These are phyloP conservation scores for Centropus unirufus DNA, from an alignment of 2,113 vertebrate genomes.

Conservation along the genomic window DNA sequence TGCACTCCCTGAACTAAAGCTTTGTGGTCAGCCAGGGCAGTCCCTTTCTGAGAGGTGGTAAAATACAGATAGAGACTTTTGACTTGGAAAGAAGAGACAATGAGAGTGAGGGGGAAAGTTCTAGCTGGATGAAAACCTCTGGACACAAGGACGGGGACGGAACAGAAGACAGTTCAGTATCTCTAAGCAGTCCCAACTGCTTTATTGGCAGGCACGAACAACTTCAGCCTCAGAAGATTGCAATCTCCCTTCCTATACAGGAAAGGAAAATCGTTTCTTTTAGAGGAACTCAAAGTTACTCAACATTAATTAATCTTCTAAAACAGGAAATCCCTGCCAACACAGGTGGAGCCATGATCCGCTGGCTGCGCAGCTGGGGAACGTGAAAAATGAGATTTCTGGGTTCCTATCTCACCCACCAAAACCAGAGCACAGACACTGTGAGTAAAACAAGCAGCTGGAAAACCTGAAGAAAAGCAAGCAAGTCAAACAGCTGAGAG, in stretches of 20 bases:
- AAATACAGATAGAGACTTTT: neutral
- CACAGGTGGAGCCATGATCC: constrained; percentile 34
- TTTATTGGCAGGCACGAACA: neutral
- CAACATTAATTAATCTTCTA: constrained; percentile 53
- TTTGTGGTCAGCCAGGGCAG: neutral
- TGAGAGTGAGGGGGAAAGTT: neutral
- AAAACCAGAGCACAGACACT: neutral
- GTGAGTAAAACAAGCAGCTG: neutral
- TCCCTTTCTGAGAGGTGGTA: rapidly evolving
- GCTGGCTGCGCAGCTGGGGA: constrained; percentile 14
- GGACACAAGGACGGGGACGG: neutral
- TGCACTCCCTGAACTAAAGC: neutral
- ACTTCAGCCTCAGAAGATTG: neutral
- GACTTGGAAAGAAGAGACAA: neutral
- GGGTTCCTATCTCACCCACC: neutral
- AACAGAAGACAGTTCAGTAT: neutral
- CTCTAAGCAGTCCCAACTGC: neutral
- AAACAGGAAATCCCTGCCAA: constrained; percentile 49
- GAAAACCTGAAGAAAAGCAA: neutral
- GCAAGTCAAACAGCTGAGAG: neutral
- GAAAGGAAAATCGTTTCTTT: constrained; percentile 44
- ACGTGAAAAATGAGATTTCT: constrained; percentile 27
- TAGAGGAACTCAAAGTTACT: constrained; percentile 52
- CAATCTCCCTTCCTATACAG: neutral
- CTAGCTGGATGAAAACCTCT: neutral